Evolutionary conservation across 2,797 vertebrate species (phyloP).

Genomic region (Lepidocolaptes lacrymiger): DNA sequence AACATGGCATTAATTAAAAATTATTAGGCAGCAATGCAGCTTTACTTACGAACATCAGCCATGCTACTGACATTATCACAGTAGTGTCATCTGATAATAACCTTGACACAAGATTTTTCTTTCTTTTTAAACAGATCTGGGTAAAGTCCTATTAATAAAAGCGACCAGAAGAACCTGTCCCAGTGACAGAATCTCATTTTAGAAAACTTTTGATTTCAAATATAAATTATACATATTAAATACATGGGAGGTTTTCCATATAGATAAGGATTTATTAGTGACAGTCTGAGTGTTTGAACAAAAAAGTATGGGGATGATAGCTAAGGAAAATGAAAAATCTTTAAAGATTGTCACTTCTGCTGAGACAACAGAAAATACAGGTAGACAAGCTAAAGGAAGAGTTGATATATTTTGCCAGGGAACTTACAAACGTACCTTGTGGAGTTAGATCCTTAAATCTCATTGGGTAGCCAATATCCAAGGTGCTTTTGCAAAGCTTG

Average conservation of each 20-base stretch:
- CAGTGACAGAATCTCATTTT: background rate
- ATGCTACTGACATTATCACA: background rate
- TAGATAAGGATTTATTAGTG: background rate
- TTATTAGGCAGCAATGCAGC: fast-evolving
- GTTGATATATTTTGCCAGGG: background rate
- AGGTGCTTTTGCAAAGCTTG: background rate
- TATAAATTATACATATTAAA: background rate
- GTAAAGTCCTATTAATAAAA: background rate
- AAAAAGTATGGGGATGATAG: fast-evolving
- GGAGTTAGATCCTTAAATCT: background rate
- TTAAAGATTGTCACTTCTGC: background rate
- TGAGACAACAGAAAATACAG: background rate
- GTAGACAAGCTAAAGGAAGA: background rate
- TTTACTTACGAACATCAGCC: background rate
- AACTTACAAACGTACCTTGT: background rate
- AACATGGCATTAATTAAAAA: background rate
- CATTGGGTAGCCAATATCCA: background rate
- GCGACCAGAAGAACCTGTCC: background rate
- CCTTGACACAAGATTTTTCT: background rate
- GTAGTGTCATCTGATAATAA: background rate
- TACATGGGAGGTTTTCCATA: background rate
- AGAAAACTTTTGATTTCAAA: background rate
- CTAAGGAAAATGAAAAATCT: background rate
- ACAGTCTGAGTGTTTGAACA: background rate
- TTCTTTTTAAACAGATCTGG: background rate